Evolutionary conservation across 2,113 vertebrate genomes (phyloP).

Genomic region (Mesitornis unicolor): DNA sequence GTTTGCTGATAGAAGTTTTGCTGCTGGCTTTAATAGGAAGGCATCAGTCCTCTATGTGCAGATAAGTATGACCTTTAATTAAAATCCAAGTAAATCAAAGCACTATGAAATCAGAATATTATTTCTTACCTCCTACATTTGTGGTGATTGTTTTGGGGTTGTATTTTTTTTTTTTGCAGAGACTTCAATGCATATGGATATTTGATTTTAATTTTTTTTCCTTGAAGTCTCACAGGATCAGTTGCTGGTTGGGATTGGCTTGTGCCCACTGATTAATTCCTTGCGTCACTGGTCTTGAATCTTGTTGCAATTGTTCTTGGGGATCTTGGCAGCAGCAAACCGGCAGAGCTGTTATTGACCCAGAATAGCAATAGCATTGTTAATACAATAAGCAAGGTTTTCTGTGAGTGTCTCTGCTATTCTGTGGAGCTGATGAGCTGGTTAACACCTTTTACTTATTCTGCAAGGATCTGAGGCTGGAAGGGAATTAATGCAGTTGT

Average conservation of each 20-base stretch:
- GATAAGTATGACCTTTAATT: background rate
- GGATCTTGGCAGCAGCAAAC: background rate
- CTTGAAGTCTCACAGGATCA: background rate
- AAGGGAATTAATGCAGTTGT: conserved; percentile 31
- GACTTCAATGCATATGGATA: background rate
- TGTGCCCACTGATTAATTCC: background rate
- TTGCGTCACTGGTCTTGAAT: background rate
- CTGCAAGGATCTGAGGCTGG: background rate
- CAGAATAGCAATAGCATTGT: background rate
- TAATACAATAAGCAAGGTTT: conserved; percentile 32
- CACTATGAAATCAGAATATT: background rate
- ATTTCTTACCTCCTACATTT: background rate
- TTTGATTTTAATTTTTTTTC: background rate
- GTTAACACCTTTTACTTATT: conserved; percentile 54
- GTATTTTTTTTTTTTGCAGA: background rate
- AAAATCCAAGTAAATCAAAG: background rate
- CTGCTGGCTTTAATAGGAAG: background rate
- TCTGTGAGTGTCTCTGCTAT: background rate
- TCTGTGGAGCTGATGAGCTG: conserved; percentile 23
- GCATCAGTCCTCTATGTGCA: background rate
- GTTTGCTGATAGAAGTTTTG: background rate
- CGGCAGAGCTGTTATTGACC: background rate
- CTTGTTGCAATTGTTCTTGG: background rate
- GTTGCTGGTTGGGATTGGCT: background rate
- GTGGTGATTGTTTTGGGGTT: background rate